These are phyloP conservation scores for Tubulanus polymorphus DNA, from an alignment of 2,888 invertebrate species.

Conservation along the genomic window DNA sequence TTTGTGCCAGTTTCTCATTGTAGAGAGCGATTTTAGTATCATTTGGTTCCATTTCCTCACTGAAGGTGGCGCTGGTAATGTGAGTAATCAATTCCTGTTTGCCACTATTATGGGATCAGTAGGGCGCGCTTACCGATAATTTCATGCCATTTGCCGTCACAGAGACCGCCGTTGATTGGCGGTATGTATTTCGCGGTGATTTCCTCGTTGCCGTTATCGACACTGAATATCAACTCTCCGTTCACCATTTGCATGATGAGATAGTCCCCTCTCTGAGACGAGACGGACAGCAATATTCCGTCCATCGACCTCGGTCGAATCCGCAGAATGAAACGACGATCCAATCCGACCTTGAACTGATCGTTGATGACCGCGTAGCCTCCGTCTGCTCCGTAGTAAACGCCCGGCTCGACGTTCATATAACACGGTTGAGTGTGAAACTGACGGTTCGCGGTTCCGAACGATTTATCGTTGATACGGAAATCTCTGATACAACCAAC, in stretches of 20 bases:
- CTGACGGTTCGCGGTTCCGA: constrained; percentile 61
- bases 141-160: constrained; percentile 93
- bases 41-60: too few relatives aligned
- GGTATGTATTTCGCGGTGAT: constrained; percentile 66
- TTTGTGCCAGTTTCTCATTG: too few relatives aligned
- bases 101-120: constrained; percentile 26
- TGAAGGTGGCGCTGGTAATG: neutral
- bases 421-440: constrained; percentile 63
- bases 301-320: constrained; percentile 80
- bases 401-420: constrained; percentile 72
- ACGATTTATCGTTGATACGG: constrained; percentile 63
- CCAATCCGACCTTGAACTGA: constrained; percentile 73
- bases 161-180: constrained; percentile 59
- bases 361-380: constrained; percentile 67
- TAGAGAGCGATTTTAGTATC: too few relatives aligned
- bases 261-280: constrained; percentile 61
- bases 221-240: constrained; percentile 65
- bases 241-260: constrained; percentile 82
- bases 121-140: constrained; percentile 61
- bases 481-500: constrained; percentile 77
- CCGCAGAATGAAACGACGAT: constrained; percentile 76
- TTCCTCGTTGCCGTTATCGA: constrained; percentile 66
- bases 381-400: constrained; percentile 76
- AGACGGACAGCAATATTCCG: constrained; percentile 76
- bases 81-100: neutral